These are phyloP conservation scores for Drosophila paulistorum DNA, from an alignment of 1,140 invertebrate species.

Conservation along the genomic window DNA sequence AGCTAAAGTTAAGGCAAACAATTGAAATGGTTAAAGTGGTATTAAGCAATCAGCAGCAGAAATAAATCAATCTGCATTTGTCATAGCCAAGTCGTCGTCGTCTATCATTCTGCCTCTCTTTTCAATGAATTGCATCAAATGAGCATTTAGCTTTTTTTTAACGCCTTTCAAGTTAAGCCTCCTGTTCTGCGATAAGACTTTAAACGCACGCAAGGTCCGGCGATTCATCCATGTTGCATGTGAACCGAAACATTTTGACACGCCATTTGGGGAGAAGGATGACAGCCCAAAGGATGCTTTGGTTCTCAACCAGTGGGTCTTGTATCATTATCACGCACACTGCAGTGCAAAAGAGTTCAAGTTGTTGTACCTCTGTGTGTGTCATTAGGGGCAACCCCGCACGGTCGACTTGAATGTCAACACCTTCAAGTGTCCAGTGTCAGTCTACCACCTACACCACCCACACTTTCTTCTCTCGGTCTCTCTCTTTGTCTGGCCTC, in stretches of 20 bases:
- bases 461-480: neutral
- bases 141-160: conserved; percentile 73
- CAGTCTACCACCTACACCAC: conserved; percentile 27
- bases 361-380: conserved; percentile 19
- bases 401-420: conserved; percentile 36
- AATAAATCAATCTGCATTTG: conserved; percentile 39
- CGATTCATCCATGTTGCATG: conserved; percentile 56
- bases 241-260: conserved; percentile 58
- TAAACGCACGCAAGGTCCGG: conserved; percentile 57
- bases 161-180: conserved; percentile 59
- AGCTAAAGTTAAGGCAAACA: conserved; percentile 37
- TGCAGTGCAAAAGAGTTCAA: conserved; percentile 1
- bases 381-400: conserved; percentile 65
- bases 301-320: conserved; percentile 54
- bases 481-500: conserved; percentile 24
- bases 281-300: conserved; percentile 57
- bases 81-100: conserved; percentile 10
- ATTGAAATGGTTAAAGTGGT: conserved; percentile 26
- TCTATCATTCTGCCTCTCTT: conserved; percentile 24
- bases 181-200: conserved; percentile 50
- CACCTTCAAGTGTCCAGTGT: conserved; percentile 64
- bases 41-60: conserved; percentile 41
- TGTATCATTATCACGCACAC: conserved; percentile 71
- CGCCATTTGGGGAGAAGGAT: conserved; percentile 37
- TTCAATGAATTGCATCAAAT: conserved; percentile 63